phyloP scores from a whole-genome alignment of 2,113 vertebrate genomes.

The Dolichotis patagonum region DNA sequence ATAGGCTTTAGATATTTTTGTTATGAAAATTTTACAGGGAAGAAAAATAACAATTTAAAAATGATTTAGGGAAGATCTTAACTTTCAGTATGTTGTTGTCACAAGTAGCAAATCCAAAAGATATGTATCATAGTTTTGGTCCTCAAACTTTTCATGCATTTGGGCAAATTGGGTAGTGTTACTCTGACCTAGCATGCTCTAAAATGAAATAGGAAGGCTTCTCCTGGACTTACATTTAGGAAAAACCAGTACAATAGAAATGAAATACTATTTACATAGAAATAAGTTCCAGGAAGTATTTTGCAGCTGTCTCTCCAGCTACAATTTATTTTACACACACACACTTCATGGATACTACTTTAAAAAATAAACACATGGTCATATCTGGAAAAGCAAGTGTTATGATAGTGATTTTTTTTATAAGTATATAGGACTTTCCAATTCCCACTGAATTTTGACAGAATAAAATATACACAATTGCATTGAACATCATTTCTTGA shows the following conservation, averaged over 20 bases:
- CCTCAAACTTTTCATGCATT: not conserved
- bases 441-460: conserved; percentile 35
- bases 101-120: not conserved
- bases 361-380: not conserved
- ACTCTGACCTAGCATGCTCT: not conserved
- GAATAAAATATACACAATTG: not conserved
- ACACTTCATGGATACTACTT: not conserved
- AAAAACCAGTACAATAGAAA: not conserved
- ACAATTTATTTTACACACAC: not conserved
- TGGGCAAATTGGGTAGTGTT: not conserved
- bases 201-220: not conserved
- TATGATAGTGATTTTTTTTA: not conserved
- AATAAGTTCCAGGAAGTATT: not conserved
- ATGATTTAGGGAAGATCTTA: not conserved
- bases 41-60: not conserved
- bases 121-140: not conserved
- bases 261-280: conserved; percentile 21
- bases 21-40: conserved; percentile 13
- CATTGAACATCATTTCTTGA: not conserved
- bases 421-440: not conserved
- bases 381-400: not conserved
- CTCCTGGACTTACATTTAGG: not conserved
- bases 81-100: not conserved
- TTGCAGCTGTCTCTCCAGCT: not conserved
- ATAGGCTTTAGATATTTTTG: not conserved